These are phyloP conservation scores for Heliconius ethilla DNA, from an alignment of 2,888 invertebrate species.

Conservation along the genomic window DNA sequence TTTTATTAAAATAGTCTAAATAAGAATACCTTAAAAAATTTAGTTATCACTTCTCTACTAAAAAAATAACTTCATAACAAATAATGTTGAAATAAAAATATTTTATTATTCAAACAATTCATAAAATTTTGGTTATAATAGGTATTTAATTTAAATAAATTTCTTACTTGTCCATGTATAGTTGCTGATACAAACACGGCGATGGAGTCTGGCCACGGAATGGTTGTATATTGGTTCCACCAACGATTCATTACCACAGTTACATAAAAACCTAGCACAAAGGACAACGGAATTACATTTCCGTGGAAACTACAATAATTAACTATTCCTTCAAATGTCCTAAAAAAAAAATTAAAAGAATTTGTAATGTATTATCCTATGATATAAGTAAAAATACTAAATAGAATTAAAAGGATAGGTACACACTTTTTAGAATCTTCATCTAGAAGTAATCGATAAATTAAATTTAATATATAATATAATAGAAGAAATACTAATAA, in stretches of 20 bases:
- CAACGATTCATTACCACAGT: conserved; percentile 95
- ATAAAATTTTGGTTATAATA: background rate
- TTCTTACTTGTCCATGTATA: conserved; percentile 87
- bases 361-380: background rate
- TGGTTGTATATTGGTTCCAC: conserved; percentile 93
- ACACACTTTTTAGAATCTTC: conserved; percentile 85
- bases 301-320: conserved; percentile 93
- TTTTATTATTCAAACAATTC: background rate
- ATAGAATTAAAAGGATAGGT: background rate
- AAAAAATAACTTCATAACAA: background rate
- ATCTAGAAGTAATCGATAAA: conserved; percentile 88
- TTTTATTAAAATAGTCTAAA: background rate
- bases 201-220: conserved; percentile 93
- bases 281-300: conserved; percentile 94
- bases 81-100: too few species aligned
- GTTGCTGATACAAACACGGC: conserved; percentile 93
- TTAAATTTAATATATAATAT: conserved; percentile 89
- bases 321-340: conserved; percentile 90
- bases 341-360: conserved; percentile 58
- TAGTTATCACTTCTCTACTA: background rate
- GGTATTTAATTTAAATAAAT: background rate
- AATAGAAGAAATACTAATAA: conserved; percentile 88
- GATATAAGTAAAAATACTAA: conserved; percentile 31
- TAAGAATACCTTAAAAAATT: background rate
- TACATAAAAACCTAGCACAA: conserved; percentile 97